Base-by-base conservation (phyloP, 2,113 vertebrate species). In the Carettochelys insculpta region DNA sequence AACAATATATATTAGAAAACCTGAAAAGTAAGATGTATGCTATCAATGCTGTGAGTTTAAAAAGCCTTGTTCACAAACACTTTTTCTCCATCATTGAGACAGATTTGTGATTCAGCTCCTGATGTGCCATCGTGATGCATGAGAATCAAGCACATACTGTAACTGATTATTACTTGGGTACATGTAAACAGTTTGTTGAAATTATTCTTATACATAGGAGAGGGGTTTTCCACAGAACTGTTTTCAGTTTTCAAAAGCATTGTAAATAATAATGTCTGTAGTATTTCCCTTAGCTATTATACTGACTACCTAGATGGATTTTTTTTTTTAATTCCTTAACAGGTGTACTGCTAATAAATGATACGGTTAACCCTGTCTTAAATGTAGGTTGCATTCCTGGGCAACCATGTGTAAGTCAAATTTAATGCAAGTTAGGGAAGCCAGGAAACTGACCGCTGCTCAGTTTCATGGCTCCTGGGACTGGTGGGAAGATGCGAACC, bases 101-200 rank as follows among this genome's bases (percentile, higher is more conserved):
- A 5, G 11, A 90, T 94, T 47, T 48, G 82, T 22, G 61, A 93
- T 85, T 92, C 54, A 27, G 4, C 54, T 88, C 31, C 43, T 52
- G 43, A 92, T 24, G 48, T 20, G 89, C 22, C 34, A 85, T 48
- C 45, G 38, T 24, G 82, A 53, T 77, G 24, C 29, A 20, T 6
- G 73, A 58, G 14, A 51, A 79, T 43, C 45, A 31, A 80, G 34
- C n/a, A 47, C 50, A 3, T 88, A 68, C 88, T 80, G 82, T 84
- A 77, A 89, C 90, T 96, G 85, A 92, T 50, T 92, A 92, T 52
- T 82, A 85, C 54, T 48, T 10, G 2, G 54, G 34, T 56, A 51
- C 2, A 16, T 54, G 58, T 14, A 1, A 80, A 51, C 8, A 3
- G 1, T 27, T 85, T 94, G 84, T 29, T 91, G 77, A 93, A 95